phyloP scores from a whole-genome alignment of 1,140 invertebrate species.

The Uloborus diversus region DNA sequence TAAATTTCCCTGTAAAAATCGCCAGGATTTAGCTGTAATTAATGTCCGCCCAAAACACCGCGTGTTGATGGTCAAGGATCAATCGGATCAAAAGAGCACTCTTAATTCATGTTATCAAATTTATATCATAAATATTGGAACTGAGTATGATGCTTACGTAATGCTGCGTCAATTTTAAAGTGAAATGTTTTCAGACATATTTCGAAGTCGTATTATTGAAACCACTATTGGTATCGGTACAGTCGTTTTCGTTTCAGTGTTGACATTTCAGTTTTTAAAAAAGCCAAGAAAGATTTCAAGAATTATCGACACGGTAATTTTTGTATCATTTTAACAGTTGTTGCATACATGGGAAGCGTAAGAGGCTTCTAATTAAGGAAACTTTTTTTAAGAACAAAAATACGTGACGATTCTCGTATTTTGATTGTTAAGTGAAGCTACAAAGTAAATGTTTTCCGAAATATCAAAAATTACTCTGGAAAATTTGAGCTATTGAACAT shows the following conservation, averaged over 20 bases:
- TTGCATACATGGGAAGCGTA: background rate
- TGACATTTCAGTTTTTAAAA: conserved; percentile 4
- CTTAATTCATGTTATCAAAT: too few relatives aligned
- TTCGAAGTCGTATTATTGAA: conserved; percentile 30
- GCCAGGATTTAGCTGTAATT: too few relatives aligned
- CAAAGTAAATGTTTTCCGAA: background rate
- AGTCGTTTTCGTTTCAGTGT: conserved; percentile 9
- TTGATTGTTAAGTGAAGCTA: background rate
- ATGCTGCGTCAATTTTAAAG: too few relatives aligned
- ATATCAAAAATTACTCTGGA: background rate
- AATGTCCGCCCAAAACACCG: too few relatives aligned
- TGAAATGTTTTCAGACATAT: conserved; percentile 5
- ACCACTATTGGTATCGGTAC: conserved; percentile 18
- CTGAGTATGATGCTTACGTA: too few relatives aligned
- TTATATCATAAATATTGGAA: too few relatives aligned
- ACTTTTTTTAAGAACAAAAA: background rate
- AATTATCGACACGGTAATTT: conserved; percentile 41
- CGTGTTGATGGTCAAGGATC: too few relatives aligned
- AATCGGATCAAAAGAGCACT: too few relatives aligned
- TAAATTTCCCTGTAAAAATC: too few relatives aligned
- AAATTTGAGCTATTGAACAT: background rate
- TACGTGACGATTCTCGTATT: background rate
- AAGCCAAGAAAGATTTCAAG: conserved; percentile 35
- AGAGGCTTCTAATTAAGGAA: background rate
- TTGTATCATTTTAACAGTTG: background rate